A percentile compares a stretch with the other conserved stretches of the same genome.
Evolutionary conservation across 2,888 invertebrate genomes (phyloP).

Genomic region (Euzophera pinguis): DNA sequence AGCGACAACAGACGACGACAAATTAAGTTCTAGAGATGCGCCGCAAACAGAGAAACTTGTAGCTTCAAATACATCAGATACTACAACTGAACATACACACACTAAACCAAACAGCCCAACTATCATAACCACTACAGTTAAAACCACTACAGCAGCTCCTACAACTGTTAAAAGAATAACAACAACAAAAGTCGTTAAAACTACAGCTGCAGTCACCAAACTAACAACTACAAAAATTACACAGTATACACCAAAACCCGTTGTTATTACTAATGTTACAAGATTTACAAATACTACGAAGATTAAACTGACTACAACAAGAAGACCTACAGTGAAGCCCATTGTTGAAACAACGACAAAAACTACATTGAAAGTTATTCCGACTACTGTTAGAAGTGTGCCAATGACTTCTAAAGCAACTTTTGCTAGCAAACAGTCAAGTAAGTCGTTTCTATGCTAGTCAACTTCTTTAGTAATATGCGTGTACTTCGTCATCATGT

Average conservation of each 20-base stretch:
- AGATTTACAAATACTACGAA: conserved; percentile 23
- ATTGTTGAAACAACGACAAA: conserved; percentile 23
- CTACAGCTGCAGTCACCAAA: conserved; percentile 5
- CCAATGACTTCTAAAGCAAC: not conserved
- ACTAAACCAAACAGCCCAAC: conserved; percentile 18
- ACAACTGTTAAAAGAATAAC: conserved; percentile 12
- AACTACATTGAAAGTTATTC: conserved; percentile 14
- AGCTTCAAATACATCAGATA: conserved; percentile 14
- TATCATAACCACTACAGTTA: conserved; percentile 21
- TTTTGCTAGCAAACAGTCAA: not conserved
- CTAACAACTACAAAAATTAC: conserved; percentile 20
- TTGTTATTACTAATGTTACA: conserved; percentile 24
- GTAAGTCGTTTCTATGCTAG: not conserved
- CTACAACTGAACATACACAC: conserved; percentile 20
- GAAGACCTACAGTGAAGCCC: conserved; percentile 23
- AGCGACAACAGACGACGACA: conserved; percentile 21
- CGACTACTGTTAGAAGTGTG: conserved; percentile 11
- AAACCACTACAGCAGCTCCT: conserved; percentile 13
- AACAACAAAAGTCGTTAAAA: conserved; percentile 19
- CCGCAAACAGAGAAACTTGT: conserved; percentile 22
- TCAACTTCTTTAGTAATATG: too few relatives aligned
- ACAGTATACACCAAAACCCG: conserved; percentile 18
- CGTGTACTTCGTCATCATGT: too few relatives aligned
- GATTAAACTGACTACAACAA: conserved; percentile 18
- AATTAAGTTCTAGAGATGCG: conserved; percentile 15